These are phyloP conservation scores for Dryococelus australis DNA, from an alignment of 2,888 invertebrate genomes.

Conservation along the genomic window DNA sequence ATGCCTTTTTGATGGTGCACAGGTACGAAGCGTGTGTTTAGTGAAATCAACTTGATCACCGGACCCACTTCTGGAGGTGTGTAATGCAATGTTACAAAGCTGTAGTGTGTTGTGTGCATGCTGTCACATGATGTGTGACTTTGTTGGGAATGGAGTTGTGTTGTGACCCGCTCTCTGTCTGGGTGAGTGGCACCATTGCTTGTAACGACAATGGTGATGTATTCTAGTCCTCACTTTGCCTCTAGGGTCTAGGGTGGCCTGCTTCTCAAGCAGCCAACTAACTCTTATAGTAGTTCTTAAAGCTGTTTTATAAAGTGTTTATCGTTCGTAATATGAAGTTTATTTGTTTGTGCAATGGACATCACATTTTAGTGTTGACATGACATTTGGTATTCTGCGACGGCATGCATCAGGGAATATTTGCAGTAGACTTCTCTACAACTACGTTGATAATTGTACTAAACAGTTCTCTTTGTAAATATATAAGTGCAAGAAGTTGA, in stretches of 20 bases:
- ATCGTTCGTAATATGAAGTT: neutral
- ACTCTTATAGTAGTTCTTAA: neutral
- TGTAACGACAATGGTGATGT: neutral
- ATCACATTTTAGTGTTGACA: neutral
- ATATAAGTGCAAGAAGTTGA: neutral
- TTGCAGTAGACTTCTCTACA: neutral
- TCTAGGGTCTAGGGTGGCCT: neutral
- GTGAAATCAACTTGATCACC: too few relatives aligned
- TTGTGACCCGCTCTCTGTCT: neutral
- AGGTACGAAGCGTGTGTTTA: too few relatives aligned
- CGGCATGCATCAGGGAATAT: neutral
- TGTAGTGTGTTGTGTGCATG: neutral
- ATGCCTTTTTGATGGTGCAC: too few relatives aligned
- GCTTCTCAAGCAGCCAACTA: neutral
- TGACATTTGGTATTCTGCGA: neutral
- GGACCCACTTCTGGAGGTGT: neutral
- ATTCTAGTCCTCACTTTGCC: slow-evolving; percentile 16
- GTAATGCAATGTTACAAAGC: neutral
- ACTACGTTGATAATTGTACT: neutral
- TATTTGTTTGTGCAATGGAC: slow-evolving; percentile 6
- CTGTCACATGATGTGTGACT: neutral
- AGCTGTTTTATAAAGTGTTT: neutral
- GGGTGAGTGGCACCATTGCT: neutral
- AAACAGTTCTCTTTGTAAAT: neutral
- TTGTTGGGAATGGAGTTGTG: neutral